Base-by-base conservation (phyloP, 2,888 invertebrate genomes). In the Temnothorax unifasciatus region DNA sequence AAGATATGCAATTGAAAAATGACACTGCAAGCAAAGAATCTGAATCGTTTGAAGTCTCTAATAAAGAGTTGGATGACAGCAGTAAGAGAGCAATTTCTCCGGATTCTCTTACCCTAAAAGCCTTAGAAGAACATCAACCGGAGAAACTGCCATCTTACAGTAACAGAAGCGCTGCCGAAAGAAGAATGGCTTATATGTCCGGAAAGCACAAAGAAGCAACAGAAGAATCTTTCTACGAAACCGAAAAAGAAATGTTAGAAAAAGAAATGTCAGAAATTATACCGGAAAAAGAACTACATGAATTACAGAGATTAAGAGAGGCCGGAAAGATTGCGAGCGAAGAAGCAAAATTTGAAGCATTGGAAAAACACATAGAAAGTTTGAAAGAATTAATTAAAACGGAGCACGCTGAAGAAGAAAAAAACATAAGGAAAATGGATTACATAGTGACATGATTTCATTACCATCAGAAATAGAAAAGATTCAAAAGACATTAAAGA, bases 401-500 rank as follows among this genome's bases (percentile, higher is more conserved):
- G 29, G 11, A 34, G 2, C 18, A 47, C 41, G 21, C 11, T 2
- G 29, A 47, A 41, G n/a, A 29, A 68, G 69, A 69, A 47, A 21
- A 69, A 79, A 81, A 21, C 13, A 15, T 1, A 21, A 64, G 38
- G 9, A 11, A 6, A 15, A 77, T 29, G 77, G 29, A 2, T 63
- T 75, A 9, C 9, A 15, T 8, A 54, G 66, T 15, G 41, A 47
- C 2, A 15, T n/a, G 29, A 11, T 13, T 25, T 29, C 25, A 52
- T 50, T 41, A 41, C 29, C 18, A 57, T 29, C 47, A 1, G n/a
- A 77, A 15, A 34, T 29, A n/a, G 47, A 79, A 21, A 69, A 59
- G 71, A 79, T 54, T 54, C 9, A 44, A 64, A 52, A 64, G 50
- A 76, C 0, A n/a, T 77, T 29, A 21, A 77, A 68, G 44, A 77